Base-by-base conservation (phyloP, 2,113 vertebrate genomes). In the Hypocryptadius cinnamomeus region DNA sequence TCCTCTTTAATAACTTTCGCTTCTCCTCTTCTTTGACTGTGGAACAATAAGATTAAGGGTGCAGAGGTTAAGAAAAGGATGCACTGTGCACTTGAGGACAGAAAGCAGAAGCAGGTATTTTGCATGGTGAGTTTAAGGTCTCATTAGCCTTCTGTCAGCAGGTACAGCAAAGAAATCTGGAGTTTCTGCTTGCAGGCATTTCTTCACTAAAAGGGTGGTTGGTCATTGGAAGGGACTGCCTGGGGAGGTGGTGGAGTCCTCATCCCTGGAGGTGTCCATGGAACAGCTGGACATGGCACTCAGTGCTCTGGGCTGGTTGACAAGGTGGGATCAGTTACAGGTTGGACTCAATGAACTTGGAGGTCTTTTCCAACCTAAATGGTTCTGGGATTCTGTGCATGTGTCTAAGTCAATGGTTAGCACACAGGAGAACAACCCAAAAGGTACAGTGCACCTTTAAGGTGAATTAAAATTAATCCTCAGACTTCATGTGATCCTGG, bases 11-110 rank as follows among this genome's bases (percentile, higher is more conserved):
- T 84, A 99, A 97, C 74, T 98, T 98, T 63, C 98, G 97, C 95
- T 99, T 99, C 97, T 99, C 99, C 47, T 99, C 99, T 97, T 99
- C 99, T 96, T 99, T 98, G 94, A 99, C 99, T 99, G 93, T 13
- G 7, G 51, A 91, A 92, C 74, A 96, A 78, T 28, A 59, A 95
- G 45, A 85, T 95, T 57, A 79, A 84, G 53, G 72, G 85, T 65
- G 53, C 35, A 53, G 53, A 80, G 54, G 56, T 87, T 90, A 84
- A 73, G 85, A 20, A 66, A 83, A 87, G 68, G 60, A 44, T 45
- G 59, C 2, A 25, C 7, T 20, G 39, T 0, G 8, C 54, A 33
- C 23, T 53, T 53, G 44, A 48, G 53, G 53, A 42, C 23, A 74
- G 37, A 56, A 61, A 54, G 35, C 56, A 70, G 68, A 64, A 63